phyloP scores from a whole-genome alignment of 1,140 invertebrate species.

The Scaptomyza graminum region DNA sequence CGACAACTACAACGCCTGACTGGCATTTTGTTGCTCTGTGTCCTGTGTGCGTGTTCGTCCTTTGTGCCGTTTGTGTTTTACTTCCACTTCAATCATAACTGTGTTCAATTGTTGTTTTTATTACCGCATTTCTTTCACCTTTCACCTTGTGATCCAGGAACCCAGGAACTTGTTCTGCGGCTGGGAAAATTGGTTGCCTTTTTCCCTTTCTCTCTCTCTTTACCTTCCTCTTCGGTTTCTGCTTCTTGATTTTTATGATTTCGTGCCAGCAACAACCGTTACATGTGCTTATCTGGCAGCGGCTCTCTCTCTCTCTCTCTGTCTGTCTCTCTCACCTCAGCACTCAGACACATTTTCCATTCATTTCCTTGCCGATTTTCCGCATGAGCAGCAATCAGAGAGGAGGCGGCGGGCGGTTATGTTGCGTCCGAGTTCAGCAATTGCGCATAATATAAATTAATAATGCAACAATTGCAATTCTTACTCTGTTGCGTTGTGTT shows the following conservation, averaged over 20 bases:
- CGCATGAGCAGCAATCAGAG: conserved; percentile 51
- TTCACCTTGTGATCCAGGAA: conserved; percentile 63
- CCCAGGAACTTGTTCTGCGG: conserved; percentile 29
- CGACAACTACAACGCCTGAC: conserved; percentile 15
- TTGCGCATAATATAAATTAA: conserved; percentile 83
- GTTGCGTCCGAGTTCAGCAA: conserved; percentile 54
- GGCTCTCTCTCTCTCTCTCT: conserved; percentile 22
- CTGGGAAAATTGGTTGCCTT: conserved; percentile 68
- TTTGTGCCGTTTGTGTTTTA: conserved; percentile 50
- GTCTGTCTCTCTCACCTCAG: conserved; percentile 15
- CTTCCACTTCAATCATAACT: conserved; percentile 81
- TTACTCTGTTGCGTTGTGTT: conserved; percentile 48
- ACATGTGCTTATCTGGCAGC: conserved; percentile 61
- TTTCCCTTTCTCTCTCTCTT: conserved; percentile 14
- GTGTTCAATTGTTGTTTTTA: conserved; percentile 81
- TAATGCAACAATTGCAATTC: conserved; percentile 81
- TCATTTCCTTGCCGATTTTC: conserved; percentile 62
- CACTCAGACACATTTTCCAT: conserved; percentile 31
- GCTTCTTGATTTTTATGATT: conserved; percentile 48
- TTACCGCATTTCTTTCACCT: conserved; percentile 79
- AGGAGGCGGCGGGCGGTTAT: too few species aligned
- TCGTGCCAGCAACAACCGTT: conserved; percentile 57
- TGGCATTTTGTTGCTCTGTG: conserved; percentile 36
- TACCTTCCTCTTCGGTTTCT: neutral
- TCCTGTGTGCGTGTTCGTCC: conserved; percentile 7